Evolutionary conservation across 1,140 invertebrate species (phyloP), one percentile per base, ranked within the genome.

Genomic region (Aphaenogaster rudis): DNA sequence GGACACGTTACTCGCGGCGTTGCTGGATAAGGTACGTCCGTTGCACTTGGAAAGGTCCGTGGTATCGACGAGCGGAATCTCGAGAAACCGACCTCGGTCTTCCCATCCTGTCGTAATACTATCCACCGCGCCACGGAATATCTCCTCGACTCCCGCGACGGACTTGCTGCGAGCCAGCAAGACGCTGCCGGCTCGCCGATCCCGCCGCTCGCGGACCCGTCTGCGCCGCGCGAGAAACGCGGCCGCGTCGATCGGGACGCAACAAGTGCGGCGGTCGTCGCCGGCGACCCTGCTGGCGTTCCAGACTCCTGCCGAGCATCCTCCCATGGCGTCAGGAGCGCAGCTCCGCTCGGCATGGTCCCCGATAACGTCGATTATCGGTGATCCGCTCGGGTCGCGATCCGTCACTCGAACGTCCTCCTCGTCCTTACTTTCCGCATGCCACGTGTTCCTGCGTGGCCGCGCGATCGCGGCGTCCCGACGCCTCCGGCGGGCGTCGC

Each of bases 261-360:
- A 81, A 81, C 79, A 81, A 84, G 67, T 74, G 67, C 54, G 52
- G 28, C 39, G 28, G 15, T 82, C 66, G 42, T 82, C 66, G 52
- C 6, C 80, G 69, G 39, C 42, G 33, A 39, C 42, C 28, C 66
- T 48, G 52, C 66, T 48, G 52, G 8, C 63, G n/a, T 48, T 17
- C 21, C 79, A 6, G 13, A 39, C 7, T 42, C 11, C 77, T 13
- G 50, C 50, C 66, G 64, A 9, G n/a, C 28, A 28, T 36, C 2
- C n/a, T 52, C 2, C 17, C 28, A 28, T 28, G 28, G 9, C 17
- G 36, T 8, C 66, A 39, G n/a, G 42, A 3, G 11, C 28, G 21
- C 36, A 6, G 17, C 11, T 28, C 6, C 36, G 42, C 33, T 15
- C 48, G 17, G 33, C 33, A 52, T 39, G 4, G 9, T 64, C n/a